Evolutionary conservation across 1,140 invertebrate genomes (phyloP), one percentile per base, ranked within the genome.

Genomic region (Sogatella furcifera): DNA sequence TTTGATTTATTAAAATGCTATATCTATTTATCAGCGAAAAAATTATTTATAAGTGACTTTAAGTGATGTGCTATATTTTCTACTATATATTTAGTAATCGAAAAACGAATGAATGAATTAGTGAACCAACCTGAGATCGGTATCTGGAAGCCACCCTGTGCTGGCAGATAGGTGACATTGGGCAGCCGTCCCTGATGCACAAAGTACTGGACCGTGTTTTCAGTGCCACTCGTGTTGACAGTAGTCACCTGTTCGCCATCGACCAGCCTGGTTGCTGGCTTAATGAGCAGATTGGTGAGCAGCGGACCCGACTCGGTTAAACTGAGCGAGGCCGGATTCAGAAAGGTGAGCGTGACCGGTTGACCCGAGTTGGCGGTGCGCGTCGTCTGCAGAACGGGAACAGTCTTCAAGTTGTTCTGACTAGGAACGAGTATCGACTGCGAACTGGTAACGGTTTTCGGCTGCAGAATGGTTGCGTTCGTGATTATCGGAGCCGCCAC

Each of bases 51-150:
- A n/a, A n/a, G n/a, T n/a, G n/a, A n/a, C n/a, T n/a, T n/a, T n/a
- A n/a, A n/a, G n/a, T n/a, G n/a, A n/a, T n/a, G n/a, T n/a, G n/a
- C n/a, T n/a, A 31, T 10, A 31, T 31, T 31, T 46, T 46, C 44
- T 13, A 4, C 44, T 13, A 46, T n/a, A 46, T 46, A 46, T 46
- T 15, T 46, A n/a, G n/a, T n/a, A n/a, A n/a, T n/a, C n/a, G n/a
- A n/a, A n/a, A n/a, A n/a, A n/a, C n/a, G n/a, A n/a, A n/a, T 38
- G 28, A 55, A 21, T 38, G 5, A 13, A 46, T 46, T 46, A 15
- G 63, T 66, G 70, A 59, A n/a, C n/a, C n/a, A n/a, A 76, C 75
- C 74, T 63, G 72, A 72, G 60, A 76, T 73, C 24, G 75, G 72
- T 67, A 76, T 71, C 13, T 76, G 72, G 63, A 76, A 76, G 22